A percentile compares a stretch with the other conserved stretches of the same genome.
These are phyloP conservation scores for Tetragnatha versicolor DNA, from an alignment of 1,140 invertebrate genomes.

Conservation along the genomic window DNA sequence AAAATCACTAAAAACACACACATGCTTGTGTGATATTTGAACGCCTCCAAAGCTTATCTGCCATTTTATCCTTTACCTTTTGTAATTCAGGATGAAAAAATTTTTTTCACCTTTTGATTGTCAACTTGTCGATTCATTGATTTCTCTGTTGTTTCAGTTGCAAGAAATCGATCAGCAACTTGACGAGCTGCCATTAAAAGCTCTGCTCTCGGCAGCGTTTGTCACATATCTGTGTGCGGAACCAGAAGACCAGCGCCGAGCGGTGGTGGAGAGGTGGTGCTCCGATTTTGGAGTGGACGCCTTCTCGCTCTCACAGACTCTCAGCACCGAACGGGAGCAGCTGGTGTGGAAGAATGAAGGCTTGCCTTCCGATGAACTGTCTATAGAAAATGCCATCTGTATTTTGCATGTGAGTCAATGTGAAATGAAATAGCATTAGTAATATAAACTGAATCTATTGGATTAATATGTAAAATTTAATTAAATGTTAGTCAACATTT, in stretches of 20 bases:
- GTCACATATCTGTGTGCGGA: conserved; percentile 77
- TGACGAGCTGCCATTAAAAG: conserved; percentile 71
- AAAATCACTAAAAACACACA: no score
- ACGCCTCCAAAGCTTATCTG: no score
- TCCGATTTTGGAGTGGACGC: conserved; percentile 66
- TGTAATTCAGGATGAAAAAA: neutral
- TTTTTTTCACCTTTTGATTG: neutral
- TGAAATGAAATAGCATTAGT: no score
- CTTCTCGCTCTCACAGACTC: conserved; percentile 77
- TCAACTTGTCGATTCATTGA: neutral
- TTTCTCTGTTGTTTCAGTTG: conserved; percentile 63
- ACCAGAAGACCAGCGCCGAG: conserved; percentile 73
- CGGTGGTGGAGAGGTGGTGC: conserved; percentile 70
- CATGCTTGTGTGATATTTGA: no score
- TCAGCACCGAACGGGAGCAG: conserved; percentile 79
- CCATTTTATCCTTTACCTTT: no score
- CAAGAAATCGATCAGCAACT: conserved; percentile 70
- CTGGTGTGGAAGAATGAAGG: conserved; percentile 87
- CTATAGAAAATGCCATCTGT: conserved; percentile 83
- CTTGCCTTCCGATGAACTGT: conserved; percentile 79
- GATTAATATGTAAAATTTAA: no score
- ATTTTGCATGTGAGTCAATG: conserved; percentile 73
- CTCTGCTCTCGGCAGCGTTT: conserved; percentile 78
- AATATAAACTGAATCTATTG: no score
- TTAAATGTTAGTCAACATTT: no score